These are phyloP conservation scores for Verasper variegatus DNA, from an alignment of 2,113 vertebrate genomes.

Conservation along the genomic window DNA sequence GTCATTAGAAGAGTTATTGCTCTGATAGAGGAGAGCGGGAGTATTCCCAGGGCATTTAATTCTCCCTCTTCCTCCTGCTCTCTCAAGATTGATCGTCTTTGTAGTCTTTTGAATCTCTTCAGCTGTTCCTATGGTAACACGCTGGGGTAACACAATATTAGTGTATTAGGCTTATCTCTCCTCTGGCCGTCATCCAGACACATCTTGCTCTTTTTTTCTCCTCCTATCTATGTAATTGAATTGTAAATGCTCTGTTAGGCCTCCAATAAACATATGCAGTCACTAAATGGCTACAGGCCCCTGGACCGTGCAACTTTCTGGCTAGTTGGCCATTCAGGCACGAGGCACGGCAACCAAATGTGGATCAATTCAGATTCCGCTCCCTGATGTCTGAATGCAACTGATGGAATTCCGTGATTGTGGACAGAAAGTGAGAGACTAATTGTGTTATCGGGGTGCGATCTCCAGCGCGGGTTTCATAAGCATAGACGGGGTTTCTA, in stretches of 20 bases:
- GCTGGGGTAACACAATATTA: slow-evolving; percentile 84
- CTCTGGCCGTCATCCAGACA: slow-evolving; percentile 82
- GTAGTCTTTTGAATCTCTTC: slow-evolving; percentile 82
- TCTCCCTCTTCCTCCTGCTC: slow-evolving; percentile 78
- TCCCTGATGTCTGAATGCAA: slow-evolving; percentile 71
- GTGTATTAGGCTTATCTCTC: slow-evolving; percentile 84
- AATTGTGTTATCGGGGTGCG: slow-evolving; percentile 76
- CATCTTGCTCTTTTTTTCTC: slow-evolving; percentile 67
- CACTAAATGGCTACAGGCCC: slow-evolving; percentile 70
- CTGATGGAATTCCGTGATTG: slow-evolving; percentile 79
- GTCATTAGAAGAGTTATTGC: slow-evolving; percentile 81
- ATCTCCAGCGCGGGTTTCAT: slow-evolving; percentile 75
- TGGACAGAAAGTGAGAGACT: slow-evolving; percentile 74
- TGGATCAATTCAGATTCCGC: slow-evolving; percentile 72
- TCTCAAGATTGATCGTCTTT: slow-evolving; percentile 84
- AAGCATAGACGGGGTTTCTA: slow-evolving; percentile 72
- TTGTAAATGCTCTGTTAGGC: slow-evolving; percentile 82
- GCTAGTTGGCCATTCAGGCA: slow-evolving; percentile 60
- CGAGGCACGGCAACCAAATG: slow-evolving; percentile 55
- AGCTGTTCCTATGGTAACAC: slow-evolving; percentile 85
- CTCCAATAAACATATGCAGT: slow-evolving; percentile 76
- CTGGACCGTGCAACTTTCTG: slow-evolving; percentile 67
- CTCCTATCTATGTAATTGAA: slow-evolving; percentile 83
- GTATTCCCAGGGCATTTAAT: slow-evolving; percentile 83
- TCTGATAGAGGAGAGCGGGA: slow-evolving; percentile 78